Evolutionary conservation across 2,888 invertebrate species (phyloP), one percentile per base, ranked within the genome.

Genomic region (Drosophila anceps): DNA sequence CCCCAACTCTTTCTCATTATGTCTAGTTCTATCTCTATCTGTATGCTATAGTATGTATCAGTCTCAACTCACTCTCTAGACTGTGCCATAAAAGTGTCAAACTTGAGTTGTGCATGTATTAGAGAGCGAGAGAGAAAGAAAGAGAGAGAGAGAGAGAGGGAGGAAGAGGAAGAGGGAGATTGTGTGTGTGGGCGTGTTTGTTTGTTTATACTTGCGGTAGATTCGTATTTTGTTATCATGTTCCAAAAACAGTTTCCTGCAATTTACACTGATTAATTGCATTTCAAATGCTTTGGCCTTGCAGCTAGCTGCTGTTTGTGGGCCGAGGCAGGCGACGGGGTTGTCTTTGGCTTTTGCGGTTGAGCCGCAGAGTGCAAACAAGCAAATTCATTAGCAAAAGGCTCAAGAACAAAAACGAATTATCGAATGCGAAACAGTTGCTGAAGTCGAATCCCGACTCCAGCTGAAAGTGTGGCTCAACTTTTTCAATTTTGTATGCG

Each of bases 221-320:
- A 66, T 24, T 48, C 18, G 48, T 18, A 60, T 70, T 73, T 69
- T 77, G 73, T 73, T 84, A 71, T 79, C 73, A 67, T 67, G 53
- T 51, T 57, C 64, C 54, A 63, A 65, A 55, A 79, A 70, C 69
- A 67, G 68, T 73, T 60, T 55, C 58, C 64, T 70, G 70, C 73
- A 70, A 79, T 84, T 74, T 81, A 73, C 76, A 73, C 81, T 86
- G 84, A 86, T 84, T 86, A 86, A 86, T 86, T 86, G 89, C 84
- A 82, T 86, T 86, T 84, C 74, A 84, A 88, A 87, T 84, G 82
- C 37, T 73, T 62, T 67, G 72, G 64, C 69, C 66, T 71, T 76
- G 73, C 64, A 70, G 44, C 48, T 68, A 69, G 55, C 67, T 66
- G 66, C 68, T 66, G 62, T 4, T 44, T 35, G 57, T 13, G 1